phyloP scores from a whole-genome alignment of 2,888 invertebrate genomes.

The Yponomeuta cagnagella region DNA sequence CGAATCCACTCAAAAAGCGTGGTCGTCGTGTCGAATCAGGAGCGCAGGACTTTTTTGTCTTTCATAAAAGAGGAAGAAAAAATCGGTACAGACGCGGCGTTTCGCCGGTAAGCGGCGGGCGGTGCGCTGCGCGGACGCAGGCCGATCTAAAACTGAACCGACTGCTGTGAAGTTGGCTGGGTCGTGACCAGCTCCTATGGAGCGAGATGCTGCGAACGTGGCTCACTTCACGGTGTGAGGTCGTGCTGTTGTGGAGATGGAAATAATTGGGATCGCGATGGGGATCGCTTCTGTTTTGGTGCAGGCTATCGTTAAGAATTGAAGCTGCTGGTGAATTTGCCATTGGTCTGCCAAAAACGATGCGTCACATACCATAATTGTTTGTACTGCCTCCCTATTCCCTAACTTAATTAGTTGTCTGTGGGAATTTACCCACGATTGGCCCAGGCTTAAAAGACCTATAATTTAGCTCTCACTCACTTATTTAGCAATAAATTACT shows the following conservation, averaged over 20 bases:
- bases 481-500: too few relatives aligned
- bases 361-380: too few relatives aligned
- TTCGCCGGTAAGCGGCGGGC: constrained; percentile 30
- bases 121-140: constrained; percentile 54
- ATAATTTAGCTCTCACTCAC: too few relatives aligned
- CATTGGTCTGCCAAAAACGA: too few relatives aligned
- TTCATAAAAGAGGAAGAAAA: constrained; percentile 31
- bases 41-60: constrained; percentile 1
- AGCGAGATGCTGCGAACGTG: constrained; percentile 30
- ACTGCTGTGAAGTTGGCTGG: constrained; percentile 59
- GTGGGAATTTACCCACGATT: too few relatives aligned
- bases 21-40: constrained; percentile 19
- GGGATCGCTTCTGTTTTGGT: not conserved
- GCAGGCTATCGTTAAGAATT: too few relatives aligned
- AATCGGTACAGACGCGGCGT: constrained; percentile 32
- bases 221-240: constrained; percentile 30
- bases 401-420: too few relatives aligned
- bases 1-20: constrained; percentile 18
- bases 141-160: constrained; percentile 64
- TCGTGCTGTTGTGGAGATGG: constrained; percentile 10
- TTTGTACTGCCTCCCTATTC: too few relatives aligned
- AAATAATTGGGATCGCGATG: not conserved
- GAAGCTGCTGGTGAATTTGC: too few relatives aligned
- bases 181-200: constrained; percentile 45
- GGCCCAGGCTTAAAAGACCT: too few relatives aligned